Evolutionary conservation across 2,113 vertebrate species (phyloP).

Genomic region (Melozone crissalis): DNA sequence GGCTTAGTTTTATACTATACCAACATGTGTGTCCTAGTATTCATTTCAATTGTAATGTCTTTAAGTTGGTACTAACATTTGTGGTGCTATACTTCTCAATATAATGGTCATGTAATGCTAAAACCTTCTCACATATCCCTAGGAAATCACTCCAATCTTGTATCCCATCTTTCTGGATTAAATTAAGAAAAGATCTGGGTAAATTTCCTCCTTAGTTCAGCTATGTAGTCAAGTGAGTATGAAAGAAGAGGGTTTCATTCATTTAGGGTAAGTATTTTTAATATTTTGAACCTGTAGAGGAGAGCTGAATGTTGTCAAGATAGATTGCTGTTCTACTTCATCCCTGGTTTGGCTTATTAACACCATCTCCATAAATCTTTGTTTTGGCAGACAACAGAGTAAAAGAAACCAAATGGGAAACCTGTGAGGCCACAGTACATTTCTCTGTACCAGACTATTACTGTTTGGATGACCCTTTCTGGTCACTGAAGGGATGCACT

Average conservation of each 20-base stretch:
- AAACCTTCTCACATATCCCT: background rate
- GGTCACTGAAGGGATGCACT: background rate
- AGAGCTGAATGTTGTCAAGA: background rate
- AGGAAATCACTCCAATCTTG: background rate
- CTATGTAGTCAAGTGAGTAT: background rate
- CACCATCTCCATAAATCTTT: background rate
- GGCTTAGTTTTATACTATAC: background rate
- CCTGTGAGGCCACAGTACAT: background rate
- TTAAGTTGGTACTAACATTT: background rate
- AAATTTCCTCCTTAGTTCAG: background rate
- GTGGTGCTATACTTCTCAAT: background rate
- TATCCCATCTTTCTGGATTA: background rate
- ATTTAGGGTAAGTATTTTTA: background rate
- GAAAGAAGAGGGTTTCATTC: background rate
- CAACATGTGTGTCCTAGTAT: background rate
- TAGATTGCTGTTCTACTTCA: background rate
- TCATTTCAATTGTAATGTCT: background rate
- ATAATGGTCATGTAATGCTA: background rate
- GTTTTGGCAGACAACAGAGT: background rate
- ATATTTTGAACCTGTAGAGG: background rate
- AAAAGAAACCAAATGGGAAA: background rate
- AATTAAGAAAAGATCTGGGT: background rate
- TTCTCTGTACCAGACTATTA: background rate
- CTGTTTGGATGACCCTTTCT: background rate
- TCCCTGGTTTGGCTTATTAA: background rate